Percentiles rank a stretch among this genome's conserved stretches.
Conservation (phyloP, 2,888 invertebrate genomes). For the Drosophila koepferae region DNA sequence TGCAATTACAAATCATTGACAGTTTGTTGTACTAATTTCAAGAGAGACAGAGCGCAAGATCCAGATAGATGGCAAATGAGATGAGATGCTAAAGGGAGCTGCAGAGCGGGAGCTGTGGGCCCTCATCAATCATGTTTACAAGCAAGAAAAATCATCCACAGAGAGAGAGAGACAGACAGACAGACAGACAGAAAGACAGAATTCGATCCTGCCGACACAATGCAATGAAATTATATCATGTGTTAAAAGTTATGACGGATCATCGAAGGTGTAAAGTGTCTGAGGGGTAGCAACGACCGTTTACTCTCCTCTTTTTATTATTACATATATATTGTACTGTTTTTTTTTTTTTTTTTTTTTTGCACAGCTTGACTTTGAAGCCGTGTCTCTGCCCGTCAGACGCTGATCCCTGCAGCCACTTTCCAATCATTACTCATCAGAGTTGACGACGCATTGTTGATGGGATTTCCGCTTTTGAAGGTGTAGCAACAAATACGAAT, state of each 20-base stretch:
- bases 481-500: slow-evolving; percentile 52
- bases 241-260: slow-evolving; percentile 82
- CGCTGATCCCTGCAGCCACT: slow-evolving; percentile 53
- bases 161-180: slow-evolving; percentile 2
- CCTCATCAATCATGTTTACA: slow-evolving; percentile 62
- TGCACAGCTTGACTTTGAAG: slow-evolving; percentile 75
- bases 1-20: slow-evolving; percentile 75
- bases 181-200: background rate
- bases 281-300: slow-evolving; percentile 53
- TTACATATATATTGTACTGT: background rate
- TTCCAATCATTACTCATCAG: slow-evolving; percentile 76
- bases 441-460: slow-evolving; percentile 72
- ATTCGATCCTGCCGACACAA: slow-evolving; percentile 70
- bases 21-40: slow-evolving; percentile 76
- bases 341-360: slow-evolving; percentile 37
- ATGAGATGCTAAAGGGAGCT: background rate
- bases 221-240: slow-evolving; percentile 79
- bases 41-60: slow-evolving; percentile 7
- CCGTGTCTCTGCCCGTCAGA: slow-evolving; percentile 3
- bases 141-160: slow-evolving; percentile 39
- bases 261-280: slow-evolving; percentile 81
- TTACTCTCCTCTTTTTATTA: slow-evolving; percentile 14
- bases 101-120: background rate
- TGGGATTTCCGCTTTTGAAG: slow-evolving; percentile 68
- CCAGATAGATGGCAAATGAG: slow-evolving; percentile 1